phyloP scores from a whole-genome alignment of 2,888 invertebrate species.

The Charanyca ferruginea region DNA sequence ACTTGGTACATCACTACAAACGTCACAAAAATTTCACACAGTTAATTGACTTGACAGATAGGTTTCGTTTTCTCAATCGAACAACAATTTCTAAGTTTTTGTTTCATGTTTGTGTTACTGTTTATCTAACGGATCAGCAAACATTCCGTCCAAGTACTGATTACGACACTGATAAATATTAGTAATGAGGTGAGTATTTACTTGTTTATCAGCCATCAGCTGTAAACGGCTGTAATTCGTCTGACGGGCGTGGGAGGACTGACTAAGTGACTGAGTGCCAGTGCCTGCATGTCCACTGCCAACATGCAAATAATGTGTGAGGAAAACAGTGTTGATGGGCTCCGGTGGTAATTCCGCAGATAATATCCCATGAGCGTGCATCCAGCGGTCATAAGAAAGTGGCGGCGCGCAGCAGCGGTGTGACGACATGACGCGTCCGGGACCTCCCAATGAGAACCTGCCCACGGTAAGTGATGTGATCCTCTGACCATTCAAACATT shows the following conservation, averaged over 20 bases:
- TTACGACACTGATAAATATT: slow-evolving; percentile 47
- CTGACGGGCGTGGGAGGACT: slow-evolving; percentile 69
- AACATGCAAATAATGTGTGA: slow-evolving; percentile 65
- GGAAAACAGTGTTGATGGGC: slow-evolving; percentile 59
- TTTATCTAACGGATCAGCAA: slow-evolving; percentile 38
- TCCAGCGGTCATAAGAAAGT: slow-evolving; percentile 54
- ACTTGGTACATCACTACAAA: slow-evolving; percentile 55
- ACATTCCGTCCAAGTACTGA: slow-evolving; percentile 53
- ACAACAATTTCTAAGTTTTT: slow-evolving; percentile 27
- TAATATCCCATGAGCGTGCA: slow-evolving; percentile 78
- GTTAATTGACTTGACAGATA: not conserved
- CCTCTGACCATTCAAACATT: not conserved
- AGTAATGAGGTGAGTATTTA: slow-evolving; percentile 73
- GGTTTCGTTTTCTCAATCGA: slow-evolving; percentile 38
- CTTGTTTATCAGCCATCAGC: slow-evolving; percentile 52
- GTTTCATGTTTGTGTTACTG: slow-evolving; percentile 52
- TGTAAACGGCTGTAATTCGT: slow-evolving; percentile 66
- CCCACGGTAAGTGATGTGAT: slow-evolving; percentile 87
- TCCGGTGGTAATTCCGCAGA: slow-evolving; percentile 76
- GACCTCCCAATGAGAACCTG: slow-evolving; percentile 94
- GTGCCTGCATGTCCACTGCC: slow-evolving; percentile 71
- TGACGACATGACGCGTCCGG: slow-evolving; percentile 88
- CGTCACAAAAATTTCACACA: slow-evolving; percentile 42
- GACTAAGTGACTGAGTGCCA: too few relatives aligned
- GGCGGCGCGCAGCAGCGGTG: slow-evolving; percentile 60